Conservation (phyloP, 2,888 invertebrate genomes). For the Apodemia zela region DNA sequence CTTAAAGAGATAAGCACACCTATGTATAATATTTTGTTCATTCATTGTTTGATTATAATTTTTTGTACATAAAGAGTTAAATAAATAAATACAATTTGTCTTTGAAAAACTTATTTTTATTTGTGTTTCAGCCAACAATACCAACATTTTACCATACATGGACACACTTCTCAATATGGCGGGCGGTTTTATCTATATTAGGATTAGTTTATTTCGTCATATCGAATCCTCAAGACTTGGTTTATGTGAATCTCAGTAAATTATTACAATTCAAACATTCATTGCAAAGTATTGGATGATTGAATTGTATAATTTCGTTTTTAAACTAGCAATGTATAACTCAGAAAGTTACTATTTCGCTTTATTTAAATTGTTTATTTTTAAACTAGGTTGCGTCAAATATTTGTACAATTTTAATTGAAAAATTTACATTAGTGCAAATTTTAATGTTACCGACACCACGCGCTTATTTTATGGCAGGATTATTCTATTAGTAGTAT, state of each 20-base stretch:
- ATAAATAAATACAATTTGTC: too few species aligned
- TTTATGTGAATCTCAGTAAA: slow-evolving; percentile 71
- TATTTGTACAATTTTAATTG: too few species aligned
- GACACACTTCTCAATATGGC: slow-evolving; percentile 82
- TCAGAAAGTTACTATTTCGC: neutral
- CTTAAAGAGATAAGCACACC: too few species aligned
- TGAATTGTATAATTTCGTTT: neutral
- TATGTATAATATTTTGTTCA: too few species aligned
- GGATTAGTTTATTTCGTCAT: slow-evolving; percentile 80
- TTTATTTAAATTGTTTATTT: neutral
- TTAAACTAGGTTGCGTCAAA: neutral
- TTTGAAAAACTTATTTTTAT: neutral
- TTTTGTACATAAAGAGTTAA: too few species aligned
- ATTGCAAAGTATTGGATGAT: slow-evolving; percentile 69
- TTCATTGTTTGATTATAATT: too few species aligned
- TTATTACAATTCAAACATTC: slow-evolving; percentile 68
- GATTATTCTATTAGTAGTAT: neutral
- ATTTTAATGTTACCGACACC: too few species aligned
- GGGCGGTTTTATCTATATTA: slow-evolving; percentile 78
- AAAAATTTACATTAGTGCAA: too few species aligned
- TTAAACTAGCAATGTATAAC: neutral
- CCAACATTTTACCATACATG: slow-evolving; percentile 78
- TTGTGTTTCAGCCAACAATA: slow-evolving; percentile 69
- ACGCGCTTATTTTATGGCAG: too few species aligned
- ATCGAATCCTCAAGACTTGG: slow-evolving; percentile 74